phyloP scores from a whole-genome alignment of 2,888 invertebrate species.

The Patella ulyssiponensis region DNA sequence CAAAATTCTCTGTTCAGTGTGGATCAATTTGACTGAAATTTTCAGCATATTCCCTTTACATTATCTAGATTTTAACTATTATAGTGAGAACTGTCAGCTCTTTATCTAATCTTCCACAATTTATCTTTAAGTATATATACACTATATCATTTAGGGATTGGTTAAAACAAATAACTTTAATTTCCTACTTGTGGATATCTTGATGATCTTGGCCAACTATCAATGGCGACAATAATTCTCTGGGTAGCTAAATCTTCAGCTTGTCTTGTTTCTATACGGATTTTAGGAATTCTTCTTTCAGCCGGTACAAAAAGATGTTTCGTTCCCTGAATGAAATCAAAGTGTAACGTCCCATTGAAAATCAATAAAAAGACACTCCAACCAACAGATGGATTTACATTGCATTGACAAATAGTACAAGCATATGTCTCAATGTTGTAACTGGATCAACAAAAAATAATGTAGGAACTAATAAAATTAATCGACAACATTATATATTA shows the following conservation, averaged over 20 bases:
- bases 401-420: no score
- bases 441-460: no score
- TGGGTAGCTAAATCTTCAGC: conserved; percentile 83
- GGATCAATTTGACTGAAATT: no score
- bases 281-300: conserved; percentile 92
- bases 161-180: not conserved
- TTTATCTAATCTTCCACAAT: no score
- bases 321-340: not conserved
- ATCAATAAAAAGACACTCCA: not conserved
- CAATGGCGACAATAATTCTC: conserved; percentile 94
- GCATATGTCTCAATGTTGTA: no score
- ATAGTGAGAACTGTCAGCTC: no score
- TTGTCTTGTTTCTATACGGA: conserved; percentile 95
- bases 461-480: no score
- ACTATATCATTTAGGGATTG: not conserved
- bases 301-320: conserved; percentile 87
- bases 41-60: no score
- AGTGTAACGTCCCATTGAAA: not conserved
- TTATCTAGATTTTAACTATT: no score
- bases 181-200: conserved; percentile 84
- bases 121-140: no score
- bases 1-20: no score
- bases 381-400: not conserved
- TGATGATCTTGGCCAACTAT: conserved; percentile 95
- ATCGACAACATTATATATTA: no score